A percentile compares a stretch with the other conserved stretches of the same genome.
Evolutionary conservation across 2,888 invertebrate genomes (phyloP).

Genomic region (Phyto melanocephala): DNA sequence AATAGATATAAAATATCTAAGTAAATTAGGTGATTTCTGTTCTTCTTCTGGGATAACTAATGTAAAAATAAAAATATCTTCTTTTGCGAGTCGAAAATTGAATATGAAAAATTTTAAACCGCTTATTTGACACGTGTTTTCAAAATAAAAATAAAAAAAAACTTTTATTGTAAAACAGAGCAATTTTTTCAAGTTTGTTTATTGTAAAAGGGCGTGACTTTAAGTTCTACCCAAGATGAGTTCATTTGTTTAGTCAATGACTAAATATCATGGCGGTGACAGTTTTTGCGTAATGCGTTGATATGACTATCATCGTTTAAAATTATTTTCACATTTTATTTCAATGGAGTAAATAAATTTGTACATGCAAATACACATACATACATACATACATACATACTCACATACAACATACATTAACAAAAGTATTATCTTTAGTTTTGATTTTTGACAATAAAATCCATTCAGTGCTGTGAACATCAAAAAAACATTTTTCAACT

Average conservation of each 20-base stretch:
- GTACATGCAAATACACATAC: background rate
- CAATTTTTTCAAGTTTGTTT: conserved; percentile 27
- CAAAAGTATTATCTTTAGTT: conserved; percentile 25
- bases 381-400: too few species aligned
- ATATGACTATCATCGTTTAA: conserved; percentile 24
- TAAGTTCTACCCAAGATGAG: background rate
- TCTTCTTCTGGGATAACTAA: background rate
- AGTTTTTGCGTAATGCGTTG: conserved; percentile 8
- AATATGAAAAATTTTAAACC: conserved; percentile 12
- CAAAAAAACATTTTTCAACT: conserved; percentile 11
- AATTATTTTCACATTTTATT: conserved; percentile 16
- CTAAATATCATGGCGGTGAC: background rate
- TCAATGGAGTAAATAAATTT: too few species aligned
- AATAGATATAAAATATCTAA: background rate
- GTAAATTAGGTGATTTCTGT: background rate
- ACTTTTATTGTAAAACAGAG: background rate
- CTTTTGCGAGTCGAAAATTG: too few species aligned
- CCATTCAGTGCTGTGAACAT: background rate
- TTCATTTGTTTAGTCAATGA: background rate
- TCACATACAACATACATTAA: background rate
- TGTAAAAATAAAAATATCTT: background rate
- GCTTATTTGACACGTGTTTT: conserved; percentile 47
- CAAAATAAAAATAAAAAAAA: background rate
- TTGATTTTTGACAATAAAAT: conserved; percentile 28
- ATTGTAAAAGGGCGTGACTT: background rate